Evolutionary conservation across 1,140 invertebrate species (phyloP).

Genomic region (Papilio glaucus): DNA sequence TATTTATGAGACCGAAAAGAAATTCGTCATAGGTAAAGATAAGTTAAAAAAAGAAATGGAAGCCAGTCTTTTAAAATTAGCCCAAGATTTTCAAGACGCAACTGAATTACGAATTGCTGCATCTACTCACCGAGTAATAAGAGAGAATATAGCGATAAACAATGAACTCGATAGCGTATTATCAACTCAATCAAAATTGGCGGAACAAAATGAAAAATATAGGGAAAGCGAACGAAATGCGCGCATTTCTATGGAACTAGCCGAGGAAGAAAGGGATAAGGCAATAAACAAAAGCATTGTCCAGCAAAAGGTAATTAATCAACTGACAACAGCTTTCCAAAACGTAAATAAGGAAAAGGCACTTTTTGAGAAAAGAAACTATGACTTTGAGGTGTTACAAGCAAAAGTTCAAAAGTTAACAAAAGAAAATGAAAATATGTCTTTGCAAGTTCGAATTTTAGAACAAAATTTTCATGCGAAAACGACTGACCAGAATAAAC

Average conservation of each 20-base stretch:
- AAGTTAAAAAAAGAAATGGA: conserved; percentile 95
- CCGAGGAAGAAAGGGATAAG: conserved; percentile 80
- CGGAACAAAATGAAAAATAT: conserved; percentile 81
- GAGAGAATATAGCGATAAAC: conserved; percentile 91
- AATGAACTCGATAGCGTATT: conserved; percentile 89
- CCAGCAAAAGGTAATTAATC: conserved; percentile 84
- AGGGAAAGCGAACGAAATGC: conserved; percentile 79
- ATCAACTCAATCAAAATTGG: conserved; percentile 84
- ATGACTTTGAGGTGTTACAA: conserved; percentile 73
- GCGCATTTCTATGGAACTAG: conserved; percentile 65
- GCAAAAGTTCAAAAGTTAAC: conserved; percentile 73
- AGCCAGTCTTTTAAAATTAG: conserved; percentile 89
- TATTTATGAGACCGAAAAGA: conserved; percentile 92
- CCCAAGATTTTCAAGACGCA: conserved; percentile 92
- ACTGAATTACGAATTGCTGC: conserved; percentile 93
- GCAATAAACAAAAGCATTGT: conserved; percentile 81
- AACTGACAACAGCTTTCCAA: conserved; percentile 81
- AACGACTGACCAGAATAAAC: conserved; percentile 78
- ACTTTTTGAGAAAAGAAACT: conserved; percentile 70
- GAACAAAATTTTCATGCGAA: conserved; percentile 85
- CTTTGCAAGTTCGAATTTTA: conserved; percentile 81
- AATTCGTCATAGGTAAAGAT: conserved; percentile 91
- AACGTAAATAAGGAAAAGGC: conserved; percentile 71
- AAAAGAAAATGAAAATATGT: conserved; percentile 72
- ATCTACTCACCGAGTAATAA: conserved; percentile 92